A percentile compares a stretch with the other conserved stretches of the same genome.
phyloP scores from a whole-genome alignment of 2,113 vertebrate species.

The Ginglymostoma cirratum region DNA sequence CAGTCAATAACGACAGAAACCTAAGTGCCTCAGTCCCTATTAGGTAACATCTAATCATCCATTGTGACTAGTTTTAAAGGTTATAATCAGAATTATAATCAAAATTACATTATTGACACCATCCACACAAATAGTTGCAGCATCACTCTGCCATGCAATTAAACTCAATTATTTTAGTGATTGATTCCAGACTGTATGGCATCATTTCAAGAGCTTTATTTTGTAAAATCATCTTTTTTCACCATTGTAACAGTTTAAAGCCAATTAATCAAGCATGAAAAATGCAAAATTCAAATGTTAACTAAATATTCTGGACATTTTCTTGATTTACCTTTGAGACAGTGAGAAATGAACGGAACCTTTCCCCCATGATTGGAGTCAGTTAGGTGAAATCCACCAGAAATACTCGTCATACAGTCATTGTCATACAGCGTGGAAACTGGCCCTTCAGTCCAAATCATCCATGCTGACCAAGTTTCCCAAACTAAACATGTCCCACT shows the following conservation, averaged over 20 bases:
- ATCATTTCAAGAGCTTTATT: neutral
- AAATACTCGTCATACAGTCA: no score
- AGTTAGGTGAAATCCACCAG: neutral
- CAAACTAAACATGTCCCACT: no score
- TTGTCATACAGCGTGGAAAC: no score
- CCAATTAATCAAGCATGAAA: neutral
- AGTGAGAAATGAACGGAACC: neutral
- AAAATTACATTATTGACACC: neutral
- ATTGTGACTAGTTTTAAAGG: neutral
- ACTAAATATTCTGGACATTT: neutral
- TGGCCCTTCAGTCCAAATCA: no score
- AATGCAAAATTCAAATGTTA: neutral
- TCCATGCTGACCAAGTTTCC: no score
- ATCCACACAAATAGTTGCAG: neutral
- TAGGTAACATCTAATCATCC: conserved; percentile 17
- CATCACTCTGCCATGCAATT: neutral
- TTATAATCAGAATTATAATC: conserved; percentile 9
- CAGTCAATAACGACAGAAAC: neutral
- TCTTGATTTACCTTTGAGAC: neutral
- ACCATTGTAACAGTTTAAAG: neutral
- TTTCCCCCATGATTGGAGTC: neutral
- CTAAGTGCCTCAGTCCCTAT: neutral
- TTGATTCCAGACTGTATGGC: neutral
- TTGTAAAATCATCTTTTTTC: neutral
- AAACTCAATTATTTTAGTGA: conserved; percentile 4